Base-by-base conservation (phyloP, 1,140 invertebrate species). In the Platyura marginata region DNA sequence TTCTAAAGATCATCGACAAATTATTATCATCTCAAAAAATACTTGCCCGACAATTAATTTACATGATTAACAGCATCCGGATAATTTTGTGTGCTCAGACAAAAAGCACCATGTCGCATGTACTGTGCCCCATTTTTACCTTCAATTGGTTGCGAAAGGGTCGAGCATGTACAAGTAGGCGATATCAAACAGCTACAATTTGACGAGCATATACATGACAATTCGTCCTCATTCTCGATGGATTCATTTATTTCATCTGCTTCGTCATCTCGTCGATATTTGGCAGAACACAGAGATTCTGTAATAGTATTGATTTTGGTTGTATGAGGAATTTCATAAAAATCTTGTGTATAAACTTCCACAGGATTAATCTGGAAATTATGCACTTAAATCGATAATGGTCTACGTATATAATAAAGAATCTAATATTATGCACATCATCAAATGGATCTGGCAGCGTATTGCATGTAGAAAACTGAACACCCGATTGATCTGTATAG, bases 21-120 rank as follows among this genome's bases (percentile, higher is more conserved):
- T 39, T 44, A 19, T 18, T 42, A 47, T 3, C 16, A n/a, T 21
- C 2, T 23, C 23, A 51, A 36, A 37, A 40, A 10, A 42, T 4
- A 23, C 34, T 33, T 35, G 4, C 25, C 25, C 10, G 25, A 33
- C 19, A 21, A 22, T 25, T 16, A 29, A 62, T 64, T 66, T 63
- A 83, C 79, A 51, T 83, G 64, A 60, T 90, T 84, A 1, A 86
- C 59, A 2, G 84, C 80, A 62, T 91, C 76, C 1, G 87, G 87
- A 65, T 78, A 90, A 53, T 86, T 81, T 57, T 91, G 85, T 1
- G 85, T 79, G 64, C 89, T 84, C 11, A 89, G 59, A 54, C 82
- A 86, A 45, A 91, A 76, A 1, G 73, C 79, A 3, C 72, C 74
- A 48, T 86, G 81, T 48, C 71, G 74, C 36, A 67, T 71, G 51